phyloP scores from a whole-genome alignment of 1,140 invertebrate genomes.

The Carposina sasakii region DNA sequence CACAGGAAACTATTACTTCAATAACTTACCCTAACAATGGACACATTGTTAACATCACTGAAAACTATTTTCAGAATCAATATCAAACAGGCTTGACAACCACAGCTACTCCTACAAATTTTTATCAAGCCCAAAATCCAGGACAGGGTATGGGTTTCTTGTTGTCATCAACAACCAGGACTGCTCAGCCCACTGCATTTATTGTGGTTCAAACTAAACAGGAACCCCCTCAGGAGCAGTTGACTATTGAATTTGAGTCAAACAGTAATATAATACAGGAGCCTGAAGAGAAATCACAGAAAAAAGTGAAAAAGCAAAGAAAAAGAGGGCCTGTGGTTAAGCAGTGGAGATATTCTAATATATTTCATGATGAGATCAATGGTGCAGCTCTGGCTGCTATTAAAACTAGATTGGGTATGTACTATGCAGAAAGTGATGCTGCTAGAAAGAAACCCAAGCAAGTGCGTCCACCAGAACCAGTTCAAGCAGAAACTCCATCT shows the following conservation, averaged over 20 bases:
- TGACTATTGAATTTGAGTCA: conserved; percentile 40
- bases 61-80: conserved; percentile 68
- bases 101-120: conserved; percentile 45
- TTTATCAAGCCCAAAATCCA: conserved; percentile 59
- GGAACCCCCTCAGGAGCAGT: conserved; percentile 42
- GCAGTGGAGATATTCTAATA: conserved; percentile 69
- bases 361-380: conserved; percentile 71
- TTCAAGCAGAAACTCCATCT: conserved; percentile 35
- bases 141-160: conserved; percentile 57
- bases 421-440: conserved; percentile 67
- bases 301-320: conserved; percentile 53
- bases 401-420: conserved; percentile 68
- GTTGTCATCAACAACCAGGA: conserved; percentile 48
- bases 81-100: conserved; percentile 51
- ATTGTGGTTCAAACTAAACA: conserved; percentile 61
- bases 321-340: conserved; percentile 66
- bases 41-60: conserved; percentile 66
- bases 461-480: conserved; percentile 40
- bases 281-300: conserved; percentile 29
- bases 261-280: conserved; percentile 21
- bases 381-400: conserved; percentile 66
- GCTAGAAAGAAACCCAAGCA: conserved; percentile 65
- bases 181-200: conserved; percentile 48
- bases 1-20: conserved; percentile 35
- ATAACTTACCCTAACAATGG: conserved; percentile 64